These are phyloP conservation scores for Lophius piscatorius DNA, from an alignment of 2,113 vertebrate species.

Conservation along the genomic window DNA sequence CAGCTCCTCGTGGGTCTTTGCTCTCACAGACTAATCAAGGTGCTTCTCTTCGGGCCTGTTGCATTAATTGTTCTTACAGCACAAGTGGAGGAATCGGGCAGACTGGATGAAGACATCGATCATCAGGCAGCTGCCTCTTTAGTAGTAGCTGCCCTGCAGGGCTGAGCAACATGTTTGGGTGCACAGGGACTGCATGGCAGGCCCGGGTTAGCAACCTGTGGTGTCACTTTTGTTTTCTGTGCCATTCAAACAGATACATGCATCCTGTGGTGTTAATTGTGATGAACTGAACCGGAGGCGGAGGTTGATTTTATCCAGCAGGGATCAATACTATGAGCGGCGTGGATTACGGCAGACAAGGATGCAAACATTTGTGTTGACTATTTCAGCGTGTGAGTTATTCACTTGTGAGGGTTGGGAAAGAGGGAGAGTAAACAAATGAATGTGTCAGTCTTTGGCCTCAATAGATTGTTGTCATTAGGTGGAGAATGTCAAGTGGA, in stretches of 20 bases:
- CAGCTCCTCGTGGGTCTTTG: constrained; percentile 77
- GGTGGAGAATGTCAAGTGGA: constrained; percentile 72
- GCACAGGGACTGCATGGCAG: constrained; percentile 12
- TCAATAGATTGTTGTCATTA: constrained; percentile 77
- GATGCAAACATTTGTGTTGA: constrained; percentile 37
- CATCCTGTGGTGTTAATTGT: constrained; percentile 48
- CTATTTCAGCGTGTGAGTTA: constrained; percentile 7
- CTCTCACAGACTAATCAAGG: constrained; percentile 78
- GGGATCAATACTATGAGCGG: constrained; percentile 49
- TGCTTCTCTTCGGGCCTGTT: constrained; percentile 81
- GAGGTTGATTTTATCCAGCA: constrained; percentile 49
- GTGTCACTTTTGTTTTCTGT: constrained; percentile 39
- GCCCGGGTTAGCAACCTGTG: constrained; percentile 7
- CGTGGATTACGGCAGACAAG: constrained; percentile 28
- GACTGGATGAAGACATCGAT: constrained; percentile 82
- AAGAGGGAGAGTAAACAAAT: constrained; percentile 65
- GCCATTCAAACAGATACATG: constrained; percentile 27
- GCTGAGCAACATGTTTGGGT: constrained; percentile 31
- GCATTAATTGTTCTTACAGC: constrained; percentile 83
- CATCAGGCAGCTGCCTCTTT: constrained; percentile 81
- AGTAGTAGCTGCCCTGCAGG: constrained; percentile 71
- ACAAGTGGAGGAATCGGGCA: constrained; percentile 83
- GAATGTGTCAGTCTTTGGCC: constrained; percentile 59
- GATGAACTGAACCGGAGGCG: constrained; percentile 51
- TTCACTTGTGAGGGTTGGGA: constrained; percentile 18